Conservation (phyloP, 2,888 invertebrate species). For the Cremastinae sp. region DNA sequence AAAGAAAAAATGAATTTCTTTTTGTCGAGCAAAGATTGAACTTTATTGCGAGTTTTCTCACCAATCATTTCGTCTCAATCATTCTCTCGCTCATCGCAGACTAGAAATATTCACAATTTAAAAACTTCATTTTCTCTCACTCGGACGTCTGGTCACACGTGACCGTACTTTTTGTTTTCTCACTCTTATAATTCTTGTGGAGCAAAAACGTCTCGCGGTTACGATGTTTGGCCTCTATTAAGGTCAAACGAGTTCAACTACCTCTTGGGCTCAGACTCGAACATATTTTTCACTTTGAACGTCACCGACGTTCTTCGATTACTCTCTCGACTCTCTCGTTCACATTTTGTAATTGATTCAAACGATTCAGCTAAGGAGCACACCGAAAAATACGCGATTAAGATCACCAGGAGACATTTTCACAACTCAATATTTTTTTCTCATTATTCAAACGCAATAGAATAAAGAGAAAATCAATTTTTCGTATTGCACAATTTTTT, state of each 20-base stretch:
- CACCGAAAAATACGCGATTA: neutral
- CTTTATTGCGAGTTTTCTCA: too few species aligned
- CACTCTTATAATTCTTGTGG: constrained; percentile 14
- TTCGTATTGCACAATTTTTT: neutral
- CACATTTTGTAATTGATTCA: constrained; percentile 65
- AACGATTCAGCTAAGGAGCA: constrained; percentile 4
- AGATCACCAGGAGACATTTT: neutral
- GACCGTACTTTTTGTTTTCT: constrained; percentile 8
- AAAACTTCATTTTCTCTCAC: constrained; percentile 3
- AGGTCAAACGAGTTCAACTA: constrained; percentile 73
- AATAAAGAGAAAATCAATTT: neutral
- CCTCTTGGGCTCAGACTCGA: constrained; percentile 57
- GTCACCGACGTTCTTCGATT: constrained; percentile 65
- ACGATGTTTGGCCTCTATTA: constrained; percentile 66
- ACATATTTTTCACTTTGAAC: constrained; percentile 64
- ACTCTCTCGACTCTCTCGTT: constrained; percentile 44
- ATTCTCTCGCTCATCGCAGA: neutral
- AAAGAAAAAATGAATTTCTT: neutral
- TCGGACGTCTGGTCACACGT: neutral
- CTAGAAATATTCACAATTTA: constrained; percentile 1
- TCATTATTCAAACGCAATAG: too few species aligned
- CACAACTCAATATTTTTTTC: neutral
- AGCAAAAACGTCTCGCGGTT: constrained; percentile 19
- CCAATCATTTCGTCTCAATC: too few species aligned
- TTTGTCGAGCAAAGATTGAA: too few species aligned